phyloP scores from a whole-genome alignment of 2,888 invertebrate species.

The Agrochola lota region DNA sequence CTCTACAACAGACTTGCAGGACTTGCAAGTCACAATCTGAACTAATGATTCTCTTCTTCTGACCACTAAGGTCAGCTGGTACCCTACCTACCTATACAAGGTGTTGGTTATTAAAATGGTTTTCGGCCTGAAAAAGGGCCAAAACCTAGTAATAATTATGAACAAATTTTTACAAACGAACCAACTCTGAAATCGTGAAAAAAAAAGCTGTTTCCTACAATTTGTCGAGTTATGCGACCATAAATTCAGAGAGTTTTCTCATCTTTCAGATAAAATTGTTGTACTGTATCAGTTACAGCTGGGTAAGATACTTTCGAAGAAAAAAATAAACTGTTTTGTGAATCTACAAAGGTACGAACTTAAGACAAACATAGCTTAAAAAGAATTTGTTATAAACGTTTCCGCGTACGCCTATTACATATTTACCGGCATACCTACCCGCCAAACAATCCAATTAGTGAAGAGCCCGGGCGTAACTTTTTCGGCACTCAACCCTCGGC shows the following conservation, averaged over 20 bases:
- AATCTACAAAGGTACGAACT: neutral
- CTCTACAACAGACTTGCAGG: too few species aligned
- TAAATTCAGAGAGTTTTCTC: neutral
- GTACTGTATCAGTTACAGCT: too few species aligned
- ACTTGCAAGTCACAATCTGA: neutral
- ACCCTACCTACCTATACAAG: too few species aligned
- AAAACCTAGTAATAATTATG: too few species aligned
- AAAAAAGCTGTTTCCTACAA: neutral
- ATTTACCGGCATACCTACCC: constrained; percentile 44
- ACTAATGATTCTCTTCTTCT: neutral
- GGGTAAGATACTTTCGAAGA: too few species aligned
- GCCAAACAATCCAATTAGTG: constrained; percentile 62
- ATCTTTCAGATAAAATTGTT: neutral
- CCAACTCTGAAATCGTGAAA: too few species aligned
- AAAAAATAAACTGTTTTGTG: too few species aligned
- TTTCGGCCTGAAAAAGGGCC: too few species aligned
- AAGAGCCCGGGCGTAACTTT: constrained; percentile 52
- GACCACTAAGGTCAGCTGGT: neutral
- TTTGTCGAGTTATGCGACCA: neutral
- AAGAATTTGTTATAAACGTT: constrained; percentile 45
- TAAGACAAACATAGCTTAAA: constrained; percentile 14
- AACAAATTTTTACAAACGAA: too few species aligned
- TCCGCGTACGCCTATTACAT: constrained; percentile 42
- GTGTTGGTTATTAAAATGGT: too few species aligned
- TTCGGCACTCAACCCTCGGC: constrained; percentile 54